These are phyloP conservation scores for Cliona cf. orientalis DNA, from an alignment of 37 sponge, comb jelly and placozoan species.

Conservation along the genomic window DNA sequence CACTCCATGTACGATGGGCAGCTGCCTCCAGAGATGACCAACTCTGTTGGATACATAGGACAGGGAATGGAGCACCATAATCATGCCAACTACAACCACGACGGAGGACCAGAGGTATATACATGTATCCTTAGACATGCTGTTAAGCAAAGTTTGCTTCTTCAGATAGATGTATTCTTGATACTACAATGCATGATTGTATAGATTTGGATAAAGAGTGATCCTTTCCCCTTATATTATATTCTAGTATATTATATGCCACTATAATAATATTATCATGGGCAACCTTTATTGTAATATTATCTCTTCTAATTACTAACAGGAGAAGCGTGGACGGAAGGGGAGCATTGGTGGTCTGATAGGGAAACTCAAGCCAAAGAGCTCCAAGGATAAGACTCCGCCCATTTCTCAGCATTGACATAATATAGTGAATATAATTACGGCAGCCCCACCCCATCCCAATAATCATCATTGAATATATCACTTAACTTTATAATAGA, in stretches of 20 bases:
- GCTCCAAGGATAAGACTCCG: background rate
- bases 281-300: background rate
- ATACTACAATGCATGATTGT: no score
- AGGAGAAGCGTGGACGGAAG: constrained; percentile 3
- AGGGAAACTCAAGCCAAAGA: constrained; percentile 16
- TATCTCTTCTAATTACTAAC: background rate
- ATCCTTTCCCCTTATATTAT: no score
- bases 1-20: background rate
- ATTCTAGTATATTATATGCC: no score
- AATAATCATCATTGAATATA: no score
- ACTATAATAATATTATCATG: no score
- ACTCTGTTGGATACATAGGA: background rate
- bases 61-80: background rate
- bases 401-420: background rate
- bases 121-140: no score
- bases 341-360: background rate
- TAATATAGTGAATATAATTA: no score
- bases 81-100: background rate
- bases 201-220: no score
- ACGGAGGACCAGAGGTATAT: background rate
- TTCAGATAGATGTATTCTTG: no score
- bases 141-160: no score
- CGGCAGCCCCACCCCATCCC: no score
- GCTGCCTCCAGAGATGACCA: constrained; percentile 2
- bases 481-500: no score